phyloP scores from a whole-genome alignment of 2,113 vertebrate species.

The rat (Rattus norvegicus) region DNA sequence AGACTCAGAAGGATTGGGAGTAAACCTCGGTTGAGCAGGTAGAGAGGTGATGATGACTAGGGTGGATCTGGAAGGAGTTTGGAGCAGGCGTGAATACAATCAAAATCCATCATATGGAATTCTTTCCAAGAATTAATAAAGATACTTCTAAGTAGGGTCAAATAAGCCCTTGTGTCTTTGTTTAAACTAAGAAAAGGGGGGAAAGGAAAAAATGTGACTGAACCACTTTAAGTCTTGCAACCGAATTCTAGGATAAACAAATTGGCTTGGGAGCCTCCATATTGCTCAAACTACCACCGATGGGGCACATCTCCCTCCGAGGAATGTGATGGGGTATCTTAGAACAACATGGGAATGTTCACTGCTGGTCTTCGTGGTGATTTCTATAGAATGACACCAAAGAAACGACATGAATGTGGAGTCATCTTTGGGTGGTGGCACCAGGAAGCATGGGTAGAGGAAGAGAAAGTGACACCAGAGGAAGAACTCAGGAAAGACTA shows the following conservation, averaged over 20 bases:
- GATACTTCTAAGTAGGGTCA: not conserved
- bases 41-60: not conserved
- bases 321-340: too few species aligned
- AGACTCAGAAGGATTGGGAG: not conserved
- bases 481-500: not conserved
- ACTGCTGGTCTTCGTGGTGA: not conserved
- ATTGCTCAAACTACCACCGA: too few species aligned
- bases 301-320: fast-evolving
- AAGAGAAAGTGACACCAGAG: not conserved
- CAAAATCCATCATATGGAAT: not conserved
- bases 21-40: not conserved
- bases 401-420: too few species aligned
- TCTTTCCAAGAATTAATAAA: not conserved
- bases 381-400: not conserved
- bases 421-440: not conserved
- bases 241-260: not conserved
- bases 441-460: not conserved
- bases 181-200: not conserved
- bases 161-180: not conserved
- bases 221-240: not conserved
- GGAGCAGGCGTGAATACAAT: not conserved
- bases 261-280: not conserved
- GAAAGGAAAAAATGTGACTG: not conserved
- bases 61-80: not conserved
- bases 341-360: fast-evolving